phyloP scores from a whole-genome alignment of 2,113 vertebrate genomes.

The Trochalopteron elliotii region DNA sequence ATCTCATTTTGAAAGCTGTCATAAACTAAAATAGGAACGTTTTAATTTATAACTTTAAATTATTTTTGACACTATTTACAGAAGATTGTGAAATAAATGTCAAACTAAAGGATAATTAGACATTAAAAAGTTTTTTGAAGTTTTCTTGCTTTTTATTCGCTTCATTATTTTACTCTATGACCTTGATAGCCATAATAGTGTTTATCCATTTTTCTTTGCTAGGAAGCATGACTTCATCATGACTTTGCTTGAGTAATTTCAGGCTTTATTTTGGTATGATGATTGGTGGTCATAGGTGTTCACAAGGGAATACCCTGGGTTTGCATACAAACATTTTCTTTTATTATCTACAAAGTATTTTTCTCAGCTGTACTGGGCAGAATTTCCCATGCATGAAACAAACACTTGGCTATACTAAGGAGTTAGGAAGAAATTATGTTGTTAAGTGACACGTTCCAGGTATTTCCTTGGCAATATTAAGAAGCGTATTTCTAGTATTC shows the following conservation, averaged over 20 bases:
- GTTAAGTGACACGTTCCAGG: neutral
- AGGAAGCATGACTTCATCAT: neutral
- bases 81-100: neutral
- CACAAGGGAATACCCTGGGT: neutral
- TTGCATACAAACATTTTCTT: neutral
- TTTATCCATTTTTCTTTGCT: neutral
- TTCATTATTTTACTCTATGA: neutral
- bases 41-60: conserved; percentile 39
- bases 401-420: neutral
- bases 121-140: neutral
- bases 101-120: neutral
- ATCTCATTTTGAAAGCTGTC: neutral
- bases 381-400: neutral
- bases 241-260: neutral
- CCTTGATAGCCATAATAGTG: neutral
- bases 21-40: neutral
- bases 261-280: neutral
- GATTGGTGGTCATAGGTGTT: neutral
- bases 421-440: neutral
- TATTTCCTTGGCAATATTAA: neutral
- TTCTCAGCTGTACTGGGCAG: neutral
- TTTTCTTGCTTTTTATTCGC: neutral
- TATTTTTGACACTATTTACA: neutral
- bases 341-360: neutral
- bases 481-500: neutral